phyloP scores from a whole-genome alignment of 2,797 vertebrate genomes.

The Mus minutoides region DNA sequence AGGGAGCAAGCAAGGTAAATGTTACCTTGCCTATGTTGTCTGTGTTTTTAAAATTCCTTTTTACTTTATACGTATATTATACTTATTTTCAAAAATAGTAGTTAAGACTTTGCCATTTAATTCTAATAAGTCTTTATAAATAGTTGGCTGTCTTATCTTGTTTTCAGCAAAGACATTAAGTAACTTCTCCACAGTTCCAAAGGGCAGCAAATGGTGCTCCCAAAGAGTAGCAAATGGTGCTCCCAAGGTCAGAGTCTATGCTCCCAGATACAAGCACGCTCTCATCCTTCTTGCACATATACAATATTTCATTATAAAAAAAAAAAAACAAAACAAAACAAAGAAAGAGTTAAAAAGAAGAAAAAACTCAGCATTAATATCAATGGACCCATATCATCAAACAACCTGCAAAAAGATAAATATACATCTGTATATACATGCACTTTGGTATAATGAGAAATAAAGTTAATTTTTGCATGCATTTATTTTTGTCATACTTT shows the following conservation, averaged over 20 bases:
- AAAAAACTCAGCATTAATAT: background rate
- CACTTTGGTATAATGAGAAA: background rate
- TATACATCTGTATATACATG: background rate
- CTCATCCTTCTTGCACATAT: background rate
- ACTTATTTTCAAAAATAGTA: slow-evolving; percentile 36
- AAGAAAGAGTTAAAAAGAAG: background rate
- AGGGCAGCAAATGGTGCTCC: background rate
- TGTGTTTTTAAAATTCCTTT: background rate
- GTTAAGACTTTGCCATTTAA: background rate
- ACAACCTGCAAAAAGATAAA: slow-evolving; percentile 13
- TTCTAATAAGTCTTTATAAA: background rate
- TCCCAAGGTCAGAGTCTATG: background rate
- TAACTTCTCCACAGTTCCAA: slow-evolving; percentile 2
- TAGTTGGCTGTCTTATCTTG: background rate
- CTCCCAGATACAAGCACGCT: background rate
- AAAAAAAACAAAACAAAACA: background rate
- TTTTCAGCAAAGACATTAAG: background rate
- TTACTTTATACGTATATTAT: background rate
- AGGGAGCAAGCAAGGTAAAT: background rate
- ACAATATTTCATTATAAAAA: background rate
- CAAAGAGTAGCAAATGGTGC: background rate
- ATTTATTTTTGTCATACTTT: slow-evolving; percentile 53
- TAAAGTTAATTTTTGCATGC: slow-evolving; percentile 44
- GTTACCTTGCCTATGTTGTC: background rate
- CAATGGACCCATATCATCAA: background rate